phyloP scores from a whole-genome alignment of 1,140 invertebrate species.

The Drosophila mauritiana region DNA sequence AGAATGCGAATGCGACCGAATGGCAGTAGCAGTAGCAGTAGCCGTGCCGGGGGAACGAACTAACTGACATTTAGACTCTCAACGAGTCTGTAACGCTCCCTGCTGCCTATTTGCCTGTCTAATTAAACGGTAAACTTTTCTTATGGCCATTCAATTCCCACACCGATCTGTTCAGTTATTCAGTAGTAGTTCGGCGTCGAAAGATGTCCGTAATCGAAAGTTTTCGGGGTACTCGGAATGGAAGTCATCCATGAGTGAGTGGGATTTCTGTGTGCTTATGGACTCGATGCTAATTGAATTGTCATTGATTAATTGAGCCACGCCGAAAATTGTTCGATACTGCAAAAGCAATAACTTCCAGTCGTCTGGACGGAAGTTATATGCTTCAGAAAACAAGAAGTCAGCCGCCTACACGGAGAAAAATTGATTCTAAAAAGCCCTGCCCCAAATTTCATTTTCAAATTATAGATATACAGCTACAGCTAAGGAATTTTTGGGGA shows the following conservation, averaged over 20 bases:
- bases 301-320: slow-evolving; percentile 47
- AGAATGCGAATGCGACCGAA: slow-evolving; percentile 18
- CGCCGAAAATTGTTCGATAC: slow-evolving; percentile 10
- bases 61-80: slow-evolving; percentile 44
- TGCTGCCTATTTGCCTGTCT: slow-evolving; percentile 63
- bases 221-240: neutral
- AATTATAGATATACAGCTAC: neutral
- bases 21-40: neutral
- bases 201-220: slow-evolving; percentile 6
- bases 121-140: slow-evolving; percentile 76
- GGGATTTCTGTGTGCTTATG: slow-evolving; percentile 29
- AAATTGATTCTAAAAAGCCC: neutral
- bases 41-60: slow-evolving; percentile 10
- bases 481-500: slow-evolving; percentile 6
- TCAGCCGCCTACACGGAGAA: neutral
- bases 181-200: slow-evolving; percentile 2
- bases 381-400: slow-evolving; percentile 8
- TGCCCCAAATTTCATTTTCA: neutral
- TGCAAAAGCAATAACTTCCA: slow-evolving; percentile 35
- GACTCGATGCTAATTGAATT: slow-evolving; percentile 51
- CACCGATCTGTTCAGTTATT: slow-evolving; percentile 9
- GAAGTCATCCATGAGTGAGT: slow-evolving; percentile 8
- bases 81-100: slow-evolving; percentile 14
- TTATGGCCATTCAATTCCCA: slow-evolving; percentile 58
- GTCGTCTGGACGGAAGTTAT: neutral